These are phyloP conservation scores for Acanthosoma haemorrhoidale DNA, from an alignment of 2,888 invertebrate species.

Conservation along the genomic window DNA sequence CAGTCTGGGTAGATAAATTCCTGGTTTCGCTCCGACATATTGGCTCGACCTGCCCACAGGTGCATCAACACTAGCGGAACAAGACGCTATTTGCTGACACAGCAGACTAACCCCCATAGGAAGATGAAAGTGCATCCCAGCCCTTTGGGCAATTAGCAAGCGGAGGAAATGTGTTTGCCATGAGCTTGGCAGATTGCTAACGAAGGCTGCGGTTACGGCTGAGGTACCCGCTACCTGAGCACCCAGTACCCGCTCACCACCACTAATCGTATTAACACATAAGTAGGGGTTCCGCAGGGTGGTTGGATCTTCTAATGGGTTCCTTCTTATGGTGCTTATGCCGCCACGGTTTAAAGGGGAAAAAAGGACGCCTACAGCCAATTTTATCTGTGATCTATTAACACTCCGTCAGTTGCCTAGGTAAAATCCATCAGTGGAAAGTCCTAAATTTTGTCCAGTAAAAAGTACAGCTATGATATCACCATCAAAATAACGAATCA, in stretches of 20 bases:
- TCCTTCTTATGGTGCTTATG: neutral
- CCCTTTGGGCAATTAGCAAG: constrained; percentile 7
- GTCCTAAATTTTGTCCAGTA: no score
- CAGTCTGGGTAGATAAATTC: no score
- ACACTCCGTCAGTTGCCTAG: neutral
- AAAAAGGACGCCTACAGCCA: neutral
- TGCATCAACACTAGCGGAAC: no score
- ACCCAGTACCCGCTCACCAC: neutral
- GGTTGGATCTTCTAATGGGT: neutral
- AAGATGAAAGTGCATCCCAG: neutral
- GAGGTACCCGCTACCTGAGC: neutral
- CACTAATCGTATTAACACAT: neutral
- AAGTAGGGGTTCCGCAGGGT: neutral
- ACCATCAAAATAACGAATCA: no score
- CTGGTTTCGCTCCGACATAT: no score
- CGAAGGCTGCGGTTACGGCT: neutral
- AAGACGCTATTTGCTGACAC: no score
- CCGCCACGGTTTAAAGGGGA: neutral
- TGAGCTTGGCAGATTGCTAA: neutral
- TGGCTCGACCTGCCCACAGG: no score
- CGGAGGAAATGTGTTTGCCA: neutral
- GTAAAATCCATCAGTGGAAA: no score
- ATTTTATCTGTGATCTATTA: neutral
- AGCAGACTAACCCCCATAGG: no score
- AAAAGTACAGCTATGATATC: no score